A percentile compares a stretch with the other conserved stretches of the same genome.
phyloP scores from a whole-genome alignment of 2,888 invertebrate genomes.

The Nomada fucata region DNA sequence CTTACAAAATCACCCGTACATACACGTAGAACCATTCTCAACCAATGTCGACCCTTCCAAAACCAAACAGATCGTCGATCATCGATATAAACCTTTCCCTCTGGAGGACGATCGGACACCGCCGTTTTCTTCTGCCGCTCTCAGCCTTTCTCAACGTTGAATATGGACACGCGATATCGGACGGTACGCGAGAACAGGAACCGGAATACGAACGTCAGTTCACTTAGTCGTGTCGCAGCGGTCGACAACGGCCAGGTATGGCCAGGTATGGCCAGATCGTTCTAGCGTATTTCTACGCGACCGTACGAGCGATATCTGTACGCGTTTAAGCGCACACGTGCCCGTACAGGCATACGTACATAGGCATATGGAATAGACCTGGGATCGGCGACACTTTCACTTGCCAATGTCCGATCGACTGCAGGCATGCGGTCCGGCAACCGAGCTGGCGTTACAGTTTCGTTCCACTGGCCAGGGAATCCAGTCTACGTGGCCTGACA shows the following conservation, averaged over 20 bases:
- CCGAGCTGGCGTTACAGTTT: constrained; percentile 69
- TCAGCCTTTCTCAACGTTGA: constrained; percentile 43
- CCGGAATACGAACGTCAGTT: constrained; percentile 37
- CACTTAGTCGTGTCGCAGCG: constrained; percentile 17
- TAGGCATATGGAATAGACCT: constrained; percentile 36
- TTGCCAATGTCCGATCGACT: constrained; percentile 73
- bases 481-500: constrained; percentile 54
- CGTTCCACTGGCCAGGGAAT: constrained; percentile 67
- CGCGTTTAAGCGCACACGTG: constrained; percentile 42
- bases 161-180: constrained; percentile 50
- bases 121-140: constrained; percentile 22
- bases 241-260: constrained; percentile 33
- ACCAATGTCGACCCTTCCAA: not conserved
- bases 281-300: constrained; percentile 56
- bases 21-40: no score
- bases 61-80: not conserved
- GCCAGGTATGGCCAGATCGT: constrained; percentile 59
- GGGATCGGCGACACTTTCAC: constrained; percentile 74
- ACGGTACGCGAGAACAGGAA: constrained; percentile 60
- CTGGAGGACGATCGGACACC: not conserved
- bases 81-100: not conserved
- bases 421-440: constrained; percentile 50
- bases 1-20: no score
- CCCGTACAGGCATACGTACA: constrained; percentile 34
- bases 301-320: constrained; percentile 28